Conservation (phyloP, 2,797 vertebrate species). For the Sebastes matsubarae region DNA sequence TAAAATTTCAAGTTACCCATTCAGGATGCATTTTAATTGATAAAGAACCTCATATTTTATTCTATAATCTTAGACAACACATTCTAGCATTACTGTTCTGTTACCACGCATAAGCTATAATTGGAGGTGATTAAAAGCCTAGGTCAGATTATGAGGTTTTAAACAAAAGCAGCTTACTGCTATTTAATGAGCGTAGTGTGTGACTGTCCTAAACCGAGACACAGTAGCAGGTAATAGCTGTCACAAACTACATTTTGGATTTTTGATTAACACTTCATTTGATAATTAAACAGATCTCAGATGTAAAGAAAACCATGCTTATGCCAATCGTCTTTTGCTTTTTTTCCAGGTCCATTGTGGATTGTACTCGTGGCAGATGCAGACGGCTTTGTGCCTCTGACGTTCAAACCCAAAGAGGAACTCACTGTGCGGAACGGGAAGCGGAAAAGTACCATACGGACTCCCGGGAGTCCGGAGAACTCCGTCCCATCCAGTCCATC, state of each 20-base stretch:
- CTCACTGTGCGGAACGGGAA: constrained; percentile 88
- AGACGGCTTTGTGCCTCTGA: constrained; percentile 92
- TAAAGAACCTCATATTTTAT: background rate
- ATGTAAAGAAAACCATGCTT: background rate
- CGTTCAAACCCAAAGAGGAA: constrained; percentile 86
- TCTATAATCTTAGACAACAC: background rate
- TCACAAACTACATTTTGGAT: background rate
- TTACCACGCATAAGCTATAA: constrained; percentile 65
- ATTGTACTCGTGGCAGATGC: constrained; percentile 89
- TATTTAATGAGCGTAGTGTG: constrained; percentile 30
- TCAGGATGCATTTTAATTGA: background rate
- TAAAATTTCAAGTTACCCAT: background rate
- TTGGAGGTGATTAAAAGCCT: constrained; percentile 78
- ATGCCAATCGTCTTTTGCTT: background rate
- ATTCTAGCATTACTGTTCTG: constrained; percentile 31
- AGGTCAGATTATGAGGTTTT: constrained; percentile 75
- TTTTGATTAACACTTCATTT: background rate
- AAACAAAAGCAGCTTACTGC: constrained; percentile 78
- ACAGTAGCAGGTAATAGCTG: background rate
- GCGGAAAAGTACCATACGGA: constrained; percentile 63
- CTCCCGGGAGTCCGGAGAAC: constrained; percentile 57
- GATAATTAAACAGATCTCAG: background rate
- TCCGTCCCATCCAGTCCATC: constrained; percentile 68
- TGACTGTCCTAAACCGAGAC: background rate
- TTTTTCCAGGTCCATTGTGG: constrained; percentile 88